These are phyloP conservation scores for Notamacropus eugenii DNA, from an alignment of 2,797 vertebrate species.

Conservation along the genomic window DNA sequence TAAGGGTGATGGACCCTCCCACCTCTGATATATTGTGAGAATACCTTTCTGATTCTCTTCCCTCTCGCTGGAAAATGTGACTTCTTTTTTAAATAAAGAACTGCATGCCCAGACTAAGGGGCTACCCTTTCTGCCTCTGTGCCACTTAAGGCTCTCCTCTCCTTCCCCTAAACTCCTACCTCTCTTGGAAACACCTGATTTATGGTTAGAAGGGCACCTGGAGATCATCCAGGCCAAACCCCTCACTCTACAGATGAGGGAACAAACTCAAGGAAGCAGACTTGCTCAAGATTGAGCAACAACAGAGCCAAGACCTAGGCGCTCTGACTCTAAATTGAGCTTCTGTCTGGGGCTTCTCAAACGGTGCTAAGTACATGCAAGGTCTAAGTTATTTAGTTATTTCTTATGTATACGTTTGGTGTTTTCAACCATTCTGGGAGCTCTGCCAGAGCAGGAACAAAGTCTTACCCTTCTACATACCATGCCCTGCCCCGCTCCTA, in stretches of 20 bases:
- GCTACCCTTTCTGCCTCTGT: background rate
- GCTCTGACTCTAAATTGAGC: background rate
- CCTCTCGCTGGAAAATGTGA: background rate
- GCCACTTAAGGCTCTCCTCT: background rate
- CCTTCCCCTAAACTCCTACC: background rate
- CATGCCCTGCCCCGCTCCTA: rapidly evolving
- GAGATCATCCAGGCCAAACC: background rate
- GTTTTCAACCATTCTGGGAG: background rate
- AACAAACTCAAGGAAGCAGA: background rate
- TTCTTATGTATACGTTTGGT: background rate
- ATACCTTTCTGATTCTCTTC: background rate
- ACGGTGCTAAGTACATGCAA: background rate
- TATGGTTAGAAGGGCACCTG: background rate
- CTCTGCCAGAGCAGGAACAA: background rate
- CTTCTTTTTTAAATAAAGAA: background rate
- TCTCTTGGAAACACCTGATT: background rate
- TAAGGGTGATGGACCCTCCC: background rate
- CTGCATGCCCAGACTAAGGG: background rate
- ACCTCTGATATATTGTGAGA: background rate
- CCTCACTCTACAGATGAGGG: background rate
- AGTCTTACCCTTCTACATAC: background rate
- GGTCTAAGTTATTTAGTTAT: background rate
- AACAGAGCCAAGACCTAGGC: background rate
- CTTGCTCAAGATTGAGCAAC: background rate
- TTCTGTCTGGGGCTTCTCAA: background rate